A percentile compares a stretch with the other conserved stretches of the same genome.
phyloP scores from a whole-genome alignment of 2,113 vertebrate genomes.

The Tetrax tetrax region DNA sequence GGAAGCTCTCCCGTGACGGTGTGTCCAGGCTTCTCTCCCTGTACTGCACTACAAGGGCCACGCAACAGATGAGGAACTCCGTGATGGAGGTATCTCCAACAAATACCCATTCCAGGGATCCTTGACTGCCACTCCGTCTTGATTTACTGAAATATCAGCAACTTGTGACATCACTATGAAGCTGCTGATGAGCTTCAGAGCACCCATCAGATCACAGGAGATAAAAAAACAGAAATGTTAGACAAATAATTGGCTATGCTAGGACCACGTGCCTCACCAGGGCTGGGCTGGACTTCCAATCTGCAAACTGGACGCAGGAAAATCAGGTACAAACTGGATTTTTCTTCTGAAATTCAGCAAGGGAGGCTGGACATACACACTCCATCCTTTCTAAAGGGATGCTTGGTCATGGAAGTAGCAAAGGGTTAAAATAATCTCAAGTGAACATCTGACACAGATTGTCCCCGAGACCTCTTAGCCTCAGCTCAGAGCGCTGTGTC shows the following conservation, averaged over 20 bases:
- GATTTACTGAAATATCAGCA: neutral
- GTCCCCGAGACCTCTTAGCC: neutral
- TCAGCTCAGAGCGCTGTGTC: neutral
- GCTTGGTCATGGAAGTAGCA: neutral
- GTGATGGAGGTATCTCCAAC: neutral
- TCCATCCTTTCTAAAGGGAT: neutral
- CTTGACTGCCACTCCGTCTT: neutral
- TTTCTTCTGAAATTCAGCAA: neutral
- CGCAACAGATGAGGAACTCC: neutral
- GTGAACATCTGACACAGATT: neutral
- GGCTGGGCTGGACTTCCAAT: neutral
- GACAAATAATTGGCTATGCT: neutral
- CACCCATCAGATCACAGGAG: neutral
- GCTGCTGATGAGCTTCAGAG: neutral
- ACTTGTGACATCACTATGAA: neutral
- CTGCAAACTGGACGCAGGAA: neutral
- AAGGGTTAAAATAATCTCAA: neutral
- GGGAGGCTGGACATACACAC: neutral
- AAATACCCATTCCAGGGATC: neutral
- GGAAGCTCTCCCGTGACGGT: neutral
- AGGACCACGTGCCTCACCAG: rapidly evolving
- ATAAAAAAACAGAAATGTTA: neutral
- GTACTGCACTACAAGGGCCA: neutral
- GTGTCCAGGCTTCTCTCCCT: neutral
- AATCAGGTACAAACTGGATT: neutral